Evolutionary conservation across 2,888 invertebrate species (phyloP).

Genomic region (Halictus ligatus): DNA sequence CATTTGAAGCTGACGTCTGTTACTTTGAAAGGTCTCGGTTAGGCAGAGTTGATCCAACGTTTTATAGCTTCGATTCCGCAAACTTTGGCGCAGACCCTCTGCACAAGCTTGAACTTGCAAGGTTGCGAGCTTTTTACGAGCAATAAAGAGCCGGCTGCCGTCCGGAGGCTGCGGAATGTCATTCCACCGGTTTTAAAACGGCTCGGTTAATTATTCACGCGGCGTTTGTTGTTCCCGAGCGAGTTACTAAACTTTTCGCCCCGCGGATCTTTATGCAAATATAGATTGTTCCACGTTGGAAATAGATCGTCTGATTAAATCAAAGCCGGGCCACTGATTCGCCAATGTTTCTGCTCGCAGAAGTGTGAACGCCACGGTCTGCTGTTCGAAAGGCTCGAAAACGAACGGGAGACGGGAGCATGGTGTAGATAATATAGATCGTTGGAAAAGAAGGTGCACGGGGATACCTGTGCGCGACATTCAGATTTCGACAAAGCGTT

Average conservation of each 20-base stretch:
- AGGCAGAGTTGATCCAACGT: background rate
- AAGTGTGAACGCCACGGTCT: background rate
- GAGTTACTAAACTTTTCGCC: background rate
- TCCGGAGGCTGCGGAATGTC: background rate
- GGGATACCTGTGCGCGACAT: constrained; percentile 53
- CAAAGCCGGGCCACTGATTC: background rate
- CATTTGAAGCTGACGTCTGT: too few species aligned
- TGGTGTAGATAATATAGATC: background rate
- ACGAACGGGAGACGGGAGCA: background rate
- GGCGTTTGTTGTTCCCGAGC: background rate
- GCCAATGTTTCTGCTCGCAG: background rate
- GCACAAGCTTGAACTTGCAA: background rate
- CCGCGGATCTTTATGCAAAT: background rate
- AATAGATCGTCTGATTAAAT: background rate
- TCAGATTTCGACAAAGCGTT: constrained; percentile 74
- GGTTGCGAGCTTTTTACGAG: constrained; percentile 5
- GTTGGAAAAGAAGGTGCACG: constrained; percentile 7
- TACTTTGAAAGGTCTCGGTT: background rate
- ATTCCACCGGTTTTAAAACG: background rate
- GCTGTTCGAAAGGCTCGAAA: background rate
- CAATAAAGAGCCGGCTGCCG: background rate
- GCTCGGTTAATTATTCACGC: constrained; percentile 1
- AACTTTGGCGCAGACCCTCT: background rate
- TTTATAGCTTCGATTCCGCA: background rate
- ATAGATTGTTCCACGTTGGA: background rate